phyloP scores from a whole-genome alignment of 2,888 invertebrate species.

The Hypercompe scribonia region DNA sequence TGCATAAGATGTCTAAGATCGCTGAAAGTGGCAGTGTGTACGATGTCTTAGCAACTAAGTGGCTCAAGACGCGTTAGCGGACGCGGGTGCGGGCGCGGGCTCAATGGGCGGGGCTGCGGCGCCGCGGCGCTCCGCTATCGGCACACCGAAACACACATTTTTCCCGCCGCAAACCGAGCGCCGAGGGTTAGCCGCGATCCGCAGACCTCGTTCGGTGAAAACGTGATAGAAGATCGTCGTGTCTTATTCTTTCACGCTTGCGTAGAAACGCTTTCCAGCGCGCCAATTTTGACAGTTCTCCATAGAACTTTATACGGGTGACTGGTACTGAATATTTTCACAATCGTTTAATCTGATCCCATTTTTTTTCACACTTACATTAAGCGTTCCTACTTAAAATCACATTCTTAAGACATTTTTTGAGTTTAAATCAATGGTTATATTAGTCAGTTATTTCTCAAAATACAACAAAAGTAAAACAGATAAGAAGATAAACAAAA shows the following conservation, averaged over 20 bases:
- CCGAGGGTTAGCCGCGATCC: constrained; percentile 86
- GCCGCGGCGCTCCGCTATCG: constrained; percentile 84
- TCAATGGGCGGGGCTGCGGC: constrained; percentile 71
- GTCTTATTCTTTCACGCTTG: constrained; percentile 71
- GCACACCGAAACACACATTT: constrained; percentile 88
- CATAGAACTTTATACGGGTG: constrained; percentile 53
- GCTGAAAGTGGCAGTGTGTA: constrained; percentile 67
- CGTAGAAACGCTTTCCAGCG: constrained; percentile 56
- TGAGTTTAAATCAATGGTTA: no score
- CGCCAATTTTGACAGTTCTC: constrained; percentile 79
- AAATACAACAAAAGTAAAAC: background rate
- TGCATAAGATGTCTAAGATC: constrained; percentile 7
- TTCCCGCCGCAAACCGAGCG: constrained; percentile 87
- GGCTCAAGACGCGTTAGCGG: constrained; percentile 86
- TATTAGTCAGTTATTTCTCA: background rate
- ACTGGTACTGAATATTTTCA: constrained; percentile 29
- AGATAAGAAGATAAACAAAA: background rate
- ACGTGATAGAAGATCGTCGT: constrained; percentile 60
- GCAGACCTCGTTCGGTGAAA: constrained; percentile 82
- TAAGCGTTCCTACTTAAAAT: no score
- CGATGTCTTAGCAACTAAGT: constrained; percentile 84
- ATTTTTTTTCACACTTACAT: no score
- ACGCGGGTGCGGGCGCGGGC: constrained; percentile 68
- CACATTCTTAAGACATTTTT: background rate
- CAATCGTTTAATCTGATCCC: background rate